phyloP scores from a whole-genome alignment of 2,888 invertebrate species.

The Andrena fulva region DNA sequence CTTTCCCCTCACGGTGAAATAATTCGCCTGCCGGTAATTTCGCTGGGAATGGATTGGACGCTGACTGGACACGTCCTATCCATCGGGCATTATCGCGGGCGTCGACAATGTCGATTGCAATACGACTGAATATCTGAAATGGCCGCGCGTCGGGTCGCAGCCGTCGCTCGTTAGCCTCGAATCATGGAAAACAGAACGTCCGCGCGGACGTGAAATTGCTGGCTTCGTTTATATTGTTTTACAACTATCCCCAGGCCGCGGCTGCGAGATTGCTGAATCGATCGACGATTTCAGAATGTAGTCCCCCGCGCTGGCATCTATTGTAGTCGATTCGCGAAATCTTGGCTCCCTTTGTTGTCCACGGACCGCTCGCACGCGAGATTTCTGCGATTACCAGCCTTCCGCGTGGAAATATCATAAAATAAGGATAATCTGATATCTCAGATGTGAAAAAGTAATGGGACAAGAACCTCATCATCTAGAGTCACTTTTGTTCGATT shows the following conservation, averaged over 20 bases:
- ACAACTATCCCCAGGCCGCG: slow-evolving; percentile 15
- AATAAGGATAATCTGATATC: no score
- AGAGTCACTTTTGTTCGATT: background rate
- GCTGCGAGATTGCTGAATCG: background rate
- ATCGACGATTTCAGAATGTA: slow-evolving; percentile 9
- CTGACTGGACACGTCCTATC: slow-evolving; percentile 28
- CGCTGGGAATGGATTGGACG: slow-evolving; percentile 19
- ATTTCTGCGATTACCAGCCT: no score
- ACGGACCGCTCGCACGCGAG: slow-evolving; percentile 7
- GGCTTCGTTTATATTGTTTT: slow-evolving; percentile 61
- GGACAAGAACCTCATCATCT: no score
- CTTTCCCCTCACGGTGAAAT: slow-evolving; percentile 18
- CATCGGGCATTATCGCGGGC: slow-evolving; percentile 51
- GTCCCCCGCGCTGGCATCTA: background rate
- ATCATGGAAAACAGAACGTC: slow-evolving; percentile 56
- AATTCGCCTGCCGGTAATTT: slow-evolving; percentile 50
- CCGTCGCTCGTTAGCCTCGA: slow-evolving; percentile 57
- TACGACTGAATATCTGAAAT: slow-evolving; percentile 58
- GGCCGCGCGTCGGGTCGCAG: slow-evolving; percentile 46
- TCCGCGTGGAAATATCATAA: no score
- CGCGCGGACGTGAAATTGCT: slow-evolving; percentile 42
- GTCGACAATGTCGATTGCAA: slow-evolving; percentile 60
- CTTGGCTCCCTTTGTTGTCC: slow-evolving; percentile 13
- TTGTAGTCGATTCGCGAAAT: slow-evolving; percentile 23
- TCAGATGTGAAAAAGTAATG: no score